Evolutionary conservation across 2,888 invertebrate genomes (phyloP), one percentile per base, ranked within the genome.

Genomic region (Taenaris catops): DNA sequence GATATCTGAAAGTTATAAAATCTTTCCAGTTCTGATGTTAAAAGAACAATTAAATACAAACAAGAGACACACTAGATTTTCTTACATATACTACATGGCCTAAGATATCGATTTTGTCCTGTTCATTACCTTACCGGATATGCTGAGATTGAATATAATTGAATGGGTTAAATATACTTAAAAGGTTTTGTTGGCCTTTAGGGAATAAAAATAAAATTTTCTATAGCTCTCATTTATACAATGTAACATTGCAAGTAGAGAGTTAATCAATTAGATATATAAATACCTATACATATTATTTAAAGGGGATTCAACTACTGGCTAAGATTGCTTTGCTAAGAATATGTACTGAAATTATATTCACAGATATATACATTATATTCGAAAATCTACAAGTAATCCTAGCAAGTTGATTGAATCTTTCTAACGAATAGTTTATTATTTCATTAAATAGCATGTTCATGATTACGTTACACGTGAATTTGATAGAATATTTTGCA

Each of bases 141-240:
- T n/a, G n/a, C n/a, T n/a, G n/a, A n/a, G n/a, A n/a, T n/a, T n/a
- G n/a, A n/a, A n/a, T n/a, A n/a, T 9, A 28, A 14, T 12, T 9
- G 6, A 14, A 23, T 20, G 19, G 35, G 34, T 18, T 18, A 25
- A 8, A 7, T 27, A 7, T 8, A 23, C 9, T 4, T 26, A 5
- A 25, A 40, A 51, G 51, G 46, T 51, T 53, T 42, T 49, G 55
- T 69, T 68, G 65, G 72, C 64, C 64, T 70, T 68, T 74, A 71
- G 68, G 74, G 74, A 73, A 32, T 27, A 63, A 63, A 41, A 38
- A 69, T 69, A 68, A 71, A 70, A n/a, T n/a, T 69, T 69, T 62
- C 58, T 37, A 63, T 60, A 53, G 66, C 68, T 72, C 72, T 70
- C 67, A 55, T 60, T 54, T 60, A 57, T 60, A 61, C 50, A 59